phyloP scores from a whole-genome alignment of 2,888 invertebrate genomes.

The Perithous albicinctus region DNA sequence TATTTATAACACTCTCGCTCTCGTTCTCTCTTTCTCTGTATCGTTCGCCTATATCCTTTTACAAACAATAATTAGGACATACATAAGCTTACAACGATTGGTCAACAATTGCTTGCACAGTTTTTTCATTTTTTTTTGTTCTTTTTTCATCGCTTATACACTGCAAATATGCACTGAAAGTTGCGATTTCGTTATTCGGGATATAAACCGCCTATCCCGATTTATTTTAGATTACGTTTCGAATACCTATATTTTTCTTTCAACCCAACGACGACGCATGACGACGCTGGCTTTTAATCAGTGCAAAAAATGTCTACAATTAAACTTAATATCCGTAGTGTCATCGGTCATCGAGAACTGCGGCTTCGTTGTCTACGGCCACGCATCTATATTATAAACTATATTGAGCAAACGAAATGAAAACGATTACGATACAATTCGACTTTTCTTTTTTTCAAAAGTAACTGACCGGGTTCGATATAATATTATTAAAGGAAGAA shows the following conservation, averaged over 20 bases:
- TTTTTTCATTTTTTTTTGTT: conserved; percentile 36
- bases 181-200: conserved; percentile 5
- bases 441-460: conserved; percentile 24
- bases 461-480: conserved; percentile 49
- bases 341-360: conserved; percentile 13
- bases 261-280: conserved; percentile 9
- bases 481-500: too few species aligned
- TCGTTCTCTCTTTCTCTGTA: conserved; percentile 5
- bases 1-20: conserved; percentile 40
- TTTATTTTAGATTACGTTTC: background rate
- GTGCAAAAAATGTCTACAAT: conserved; percentile 1
- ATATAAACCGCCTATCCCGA: background rate
- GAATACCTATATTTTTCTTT: background rate
- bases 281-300: conserved; percentile 39
- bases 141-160: conserved; percentile 16
- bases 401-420: conserved; percentile 57
- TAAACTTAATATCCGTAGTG: conserved; percentile 3
- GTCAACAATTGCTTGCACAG: conserved; percentile 75
- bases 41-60: conserved; percentile 24
- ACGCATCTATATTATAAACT: conserved; percentile 35
- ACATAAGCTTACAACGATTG: conserved; percentile 72
- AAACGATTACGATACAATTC: conserved; percentile 18
- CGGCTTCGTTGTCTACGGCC: conserved; percentile 21
- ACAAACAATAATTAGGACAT: conserved; percentile 36
- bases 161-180: conserved; percentile 25